Evolutionary conservation across 2,113 vertebrate genomes (phyloP).

Genomic region (Neoarius graeffei): DNA sequence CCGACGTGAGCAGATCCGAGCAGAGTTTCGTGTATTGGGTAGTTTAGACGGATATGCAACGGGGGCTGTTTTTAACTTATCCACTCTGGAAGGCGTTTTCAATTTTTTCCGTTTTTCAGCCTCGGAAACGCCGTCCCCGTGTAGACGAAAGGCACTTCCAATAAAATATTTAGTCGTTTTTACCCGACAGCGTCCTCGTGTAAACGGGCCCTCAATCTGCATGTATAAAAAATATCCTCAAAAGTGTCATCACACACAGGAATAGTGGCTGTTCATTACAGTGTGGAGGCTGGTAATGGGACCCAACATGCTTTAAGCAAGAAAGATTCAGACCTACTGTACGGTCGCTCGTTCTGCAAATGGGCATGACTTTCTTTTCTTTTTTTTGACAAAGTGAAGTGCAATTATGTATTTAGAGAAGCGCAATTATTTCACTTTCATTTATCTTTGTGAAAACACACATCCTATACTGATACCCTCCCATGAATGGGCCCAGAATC

Average conservation of each 20-base stretch:
- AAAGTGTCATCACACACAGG: not conserved
- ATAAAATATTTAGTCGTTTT: too few species aligned
- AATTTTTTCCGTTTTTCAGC: too few species aligned
- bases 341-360: not conserved
- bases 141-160: too few species aligned
- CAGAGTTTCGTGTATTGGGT: too few species aligned
- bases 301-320: not conserved
- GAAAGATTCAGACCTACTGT: not conserved
- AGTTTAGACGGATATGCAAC: too few species aligned
- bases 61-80: too few species aligned
- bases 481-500: not conserved
- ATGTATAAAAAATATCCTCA: not conserved
- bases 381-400: not conserved
- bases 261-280: not conserved
- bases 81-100: too few species aligned
- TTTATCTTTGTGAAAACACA: not conserved
- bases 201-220: too few species aligned
- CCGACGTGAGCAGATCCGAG: too few species aligned
- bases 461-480: not conserved
- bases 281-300: not conserved
- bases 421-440: not conserved
- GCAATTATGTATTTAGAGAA: not conserved
- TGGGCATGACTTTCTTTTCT: not conserved
- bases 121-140: too few species aligned
- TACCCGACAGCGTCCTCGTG: too few species aligned